phyloP scores from a whole-genome alignment of 2,113 vertebrate genomes.

The Thomomys bottae region DNA sequence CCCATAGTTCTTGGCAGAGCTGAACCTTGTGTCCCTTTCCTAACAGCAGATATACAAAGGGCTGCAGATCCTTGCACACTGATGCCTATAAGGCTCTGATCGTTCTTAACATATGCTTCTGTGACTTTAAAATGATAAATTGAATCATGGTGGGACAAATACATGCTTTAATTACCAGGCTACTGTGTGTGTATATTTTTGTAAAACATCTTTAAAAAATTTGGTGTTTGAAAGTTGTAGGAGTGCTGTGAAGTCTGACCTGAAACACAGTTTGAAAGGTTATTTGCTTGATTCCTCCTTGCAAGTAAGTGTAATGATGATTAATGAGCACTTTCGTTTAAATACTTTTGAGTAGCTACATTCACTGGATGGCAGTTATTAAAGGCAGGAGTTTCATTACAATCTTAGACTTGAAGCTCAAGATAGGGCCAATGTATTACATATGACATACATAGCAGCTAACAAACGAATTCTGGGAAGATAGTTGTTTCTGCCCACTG shows the following conservation, averaged over 20 bases:
- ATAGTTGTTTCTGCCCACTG: not conserved
- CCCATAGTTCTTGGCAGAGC: not conserved
- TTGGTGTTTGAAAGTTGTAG: conserved; percentile 56
- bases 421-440: conserved; percentile 10
- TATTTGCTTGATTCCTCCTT: conserved; percentile 70
- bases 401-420: conserved; percentile 50
- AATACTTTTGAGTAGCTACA: conserved; percentile 63
- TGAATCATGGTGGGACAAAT: conserved; percentile 61
- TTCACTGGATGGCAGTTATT: conserved; percentile 49
- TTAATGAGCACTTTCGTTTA: conserved; percentile 72
- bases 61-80: not conserved
- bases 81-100: not conserved
- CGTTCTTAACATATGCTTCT: conserved; percentile 35
- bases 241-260: conserved; percentile 71
- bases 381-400: conserved; percentile 41
- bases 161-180: conserved; percentile 51
- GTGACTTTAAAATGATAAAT: conserved; percentile 58
- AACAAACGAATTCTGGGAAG: conserved; percentile 46
- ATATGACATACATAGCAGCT: not conserved
- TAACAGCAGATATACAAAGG: not conserved
- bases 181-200: conserved; percentile 46
- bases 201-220: conserved; percentile 47
- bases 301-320: conserved; percentile 65
- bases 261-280: conserved; percentile 66
- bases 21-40: not conserved